Evolutionary conservation across 2,888 invertebrate species (phyloP).

Genomic region (Cheilosia impressa): DNA sequence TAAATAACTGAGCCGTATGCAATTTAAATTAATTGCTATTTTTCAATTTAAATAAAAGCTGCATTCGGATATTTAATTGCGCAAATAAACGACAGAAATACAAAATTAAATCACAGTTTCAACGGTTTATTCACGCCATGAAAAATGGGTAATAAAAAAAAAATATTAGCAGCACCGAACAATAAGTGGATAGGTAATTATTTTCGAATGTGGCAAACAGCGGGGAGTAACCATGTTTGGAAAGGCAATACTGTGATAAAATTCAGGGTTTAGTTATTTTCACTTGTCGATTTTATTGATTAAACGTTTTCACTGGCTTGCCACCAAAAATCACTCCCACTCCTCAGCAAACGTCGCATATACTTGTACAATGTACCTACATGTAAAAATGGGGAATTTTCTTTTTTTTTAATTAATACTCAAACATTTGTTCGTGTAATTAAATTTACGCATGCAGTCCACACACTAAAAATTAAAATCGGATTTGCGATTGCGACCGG

Average conservation of each 20-base stretch:
- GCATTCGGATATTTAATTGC: too few species aligned
- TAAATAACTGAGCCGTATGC: too few species aligned
- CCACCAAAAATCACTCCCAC: neutral
- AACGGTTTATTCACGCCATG: neutral
- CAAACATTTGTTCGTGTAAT: slow-evolving; percentile 67
- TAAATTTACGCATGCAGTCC: slow-evolving; percentile 58
- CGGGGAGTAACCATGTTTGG: too few species aligned
- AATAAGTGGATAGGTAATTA: neutral
- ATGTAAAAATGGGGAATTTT: neutral
- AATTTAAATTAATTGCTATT: too few species aligned
- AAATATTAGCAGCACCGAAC: neutral
- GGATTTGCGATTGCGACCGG: slow-evolving; percentile 32
- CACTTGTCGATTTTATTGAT: slow-evolving; percentile 6
- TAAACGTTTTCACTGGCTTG: neutral
- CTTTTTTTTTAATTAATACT: slow-evolving; percentile 44
- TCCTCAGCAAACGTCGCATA: neutral
- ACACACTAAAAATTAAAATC: slow-evolving; percentile 39
- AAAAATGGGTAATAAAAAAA: too few species aligned
- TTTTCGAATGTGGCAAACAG: neutral
- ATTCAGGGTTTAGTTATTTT: neutral
- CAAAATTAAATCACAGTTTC: slow-evolving; percentile 8
- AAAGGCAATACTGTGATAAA: too few species aligned
- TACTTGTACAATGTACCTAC: neutral
- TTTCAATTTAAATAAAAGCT: too few species aligned
- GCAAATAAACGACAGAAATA: too few species aligned